These are phyloP conservation scores for Anhinga rufa DNA, from an alignment of 2,113 vertebrate species.

Conservation along the genomic window DNA sequence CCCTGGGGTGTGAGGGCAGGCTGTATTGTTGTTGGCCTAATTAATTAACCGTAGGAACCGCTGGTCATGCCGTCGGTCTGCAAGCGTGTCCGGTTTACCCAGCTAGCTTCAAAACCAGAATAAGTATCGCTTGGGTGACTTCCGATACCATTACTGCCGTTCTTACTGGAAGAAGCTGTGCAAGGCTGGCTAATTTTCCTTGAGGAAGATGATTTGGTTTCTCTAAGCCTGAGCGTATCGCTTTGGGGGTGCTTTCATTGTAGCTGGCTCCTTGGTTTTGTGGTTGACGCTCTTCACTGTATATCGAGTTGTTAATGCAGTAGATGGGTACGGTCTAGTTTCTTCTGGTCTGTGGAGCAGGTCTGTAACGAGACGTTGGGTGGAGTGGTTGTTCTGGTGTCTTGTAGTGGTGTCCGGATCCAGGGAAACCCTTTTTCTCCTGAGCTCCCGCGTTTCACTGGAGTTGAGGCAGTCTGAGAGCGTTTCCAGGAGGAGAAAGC, in stretches of 20 bases:
- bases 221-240: accelerated
- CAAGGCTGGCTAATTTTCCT: neutral
- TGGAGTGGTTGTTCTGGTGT: neutral
- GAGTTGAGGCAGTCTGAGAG: neutral
- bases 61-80: accelerated
- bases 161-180: neutral
- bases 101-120: neutral
- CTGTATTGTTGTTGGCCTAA: neutral
- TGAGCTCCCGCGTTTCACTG: neutral
- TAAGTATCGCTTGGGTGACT: too few relatives aligned
- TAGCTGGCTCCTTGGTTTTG: neutral
- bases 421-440: neutral
- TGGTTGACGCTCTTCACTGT: neutral
- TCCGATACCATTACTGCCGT: accelerated
- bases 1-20: accelerated
- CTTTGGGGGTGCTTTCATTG: neutral
- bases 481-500: neutral
- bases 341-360: neutral
- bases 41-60: neutral
- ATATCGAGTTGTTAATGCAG: neutral
- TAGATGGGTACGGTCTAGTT: neutral
- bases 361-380: neutral
- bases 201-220: neutral
- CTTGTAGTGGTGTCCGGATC: too few relatives aligned
- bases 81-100: accelerated